Percentiles rank a stretch among this genome's conserved stretches.
phyloP scores from a whole-genome alignment of 2,888 invertebrate genomes.

The Diarsia dahlii region DNA sequence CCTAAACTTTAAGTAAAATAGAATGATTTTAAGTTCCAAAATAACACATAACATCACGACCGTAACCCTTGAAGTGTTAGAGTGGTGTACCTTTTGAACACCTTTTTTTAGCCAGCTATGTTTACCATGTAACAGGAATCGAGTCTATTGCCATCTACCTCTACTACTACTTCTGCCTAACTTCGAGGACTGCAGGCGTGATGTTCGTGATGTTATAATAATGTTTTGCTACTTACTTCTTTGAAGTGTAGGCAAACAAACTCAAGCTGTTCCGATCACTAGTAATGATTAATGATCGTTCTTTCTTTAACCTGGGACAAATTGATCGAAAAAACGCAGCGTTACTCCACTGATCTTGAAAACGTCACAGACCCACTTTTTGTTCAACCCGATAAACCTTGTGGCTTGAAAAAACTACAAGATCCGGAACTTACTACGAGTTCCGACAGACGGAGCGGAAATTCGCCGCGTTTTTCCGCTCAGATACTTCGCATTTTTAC shows the following conservation, averaged over 20 bases:
- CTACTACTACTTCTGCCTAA: too few relatives aligned
- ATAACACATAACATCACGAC: background rate
- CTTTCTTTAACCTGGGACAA: background rate
- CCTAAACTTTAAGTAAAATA: too few relatives aligned
- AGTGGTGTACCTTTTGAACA: background rate
- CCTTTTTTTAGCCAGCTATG: background rate
- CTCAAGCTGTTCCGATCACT: background rate
- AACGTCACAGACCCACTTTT: background rate
- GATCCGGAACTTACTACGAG: background rate
- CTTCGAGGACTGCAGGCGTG: too few relatives aligned
- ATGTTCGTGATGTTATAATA: too few relatives aligned
- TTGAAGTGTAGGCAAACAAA: background rate
- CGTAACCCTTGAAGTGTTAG: background rate
- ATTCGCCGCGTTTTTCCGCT: constrained; percentile 11
- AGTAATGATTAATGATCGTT: background rate
- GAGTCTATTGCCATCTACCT: too few relatives aligned
- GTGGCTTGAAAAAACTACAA: constrained; percentile 20
- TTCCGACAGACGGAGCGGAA: constrained; percentile 5
- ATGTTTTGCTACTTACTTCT: background rate
- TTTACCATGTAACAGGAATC: too few relatives aligned
- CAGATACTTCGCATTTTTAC: background rate
- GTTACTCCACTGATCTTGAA: background rate
- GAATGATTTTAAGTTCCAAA: too few relatives aligned
- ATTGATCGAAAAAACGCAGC: background rate
- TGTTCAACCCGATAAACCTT: background rate